These are phyloP conservation scores for Nerophis lumbriciformis DNA, from an alignment of 2,113 vertebrate species.

Conservation along the genomic window DNA sequence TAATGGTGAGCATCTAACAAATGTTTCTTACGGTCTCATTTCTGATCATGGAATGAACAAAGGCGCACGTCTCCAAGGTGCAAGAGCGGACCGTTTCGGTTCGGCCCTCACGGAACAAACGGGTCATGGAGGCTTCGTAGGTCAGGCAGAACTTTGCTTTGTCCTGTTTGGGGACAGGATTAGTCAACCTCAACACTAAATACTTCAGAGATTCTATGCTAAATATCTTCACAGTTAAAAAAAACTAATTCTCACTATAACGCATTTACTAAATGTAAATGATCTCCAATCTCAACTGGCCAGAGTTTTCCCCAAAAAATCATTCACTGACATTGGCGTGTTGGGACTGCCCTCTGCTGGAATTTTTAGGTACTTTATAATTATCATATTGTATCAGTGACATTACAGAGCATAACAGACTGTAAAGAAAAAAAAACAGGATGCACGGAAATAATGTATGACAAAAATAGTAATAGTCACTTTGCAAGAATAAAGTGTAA, in stretches of 20 bases:
- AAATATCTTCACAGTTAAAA: neutral
- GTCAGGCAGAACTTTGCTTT: slow-evolving; percentile 94
- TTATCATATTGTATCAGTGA: neutral
- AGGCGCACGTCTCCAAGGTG: slow-evolving; percentile 78
- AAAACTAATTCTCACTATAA: neutral
- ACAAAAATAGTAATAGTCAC: too few relatives aligned
- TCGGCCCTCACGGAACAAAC: slow-evolving; percentile 92
- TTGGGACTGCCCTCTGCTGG: slow-evolving; percentile 53
- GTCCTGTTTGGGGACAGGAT: slow-evolving; percentile 70
- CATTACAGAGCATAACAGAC: too few relatives aligned
- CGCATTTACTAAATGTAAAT: too few relatives aligned
- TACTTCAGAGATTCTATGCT: neutral
- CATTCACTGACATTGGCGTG: neutral
- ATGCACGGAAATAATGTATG: too few relatives aligned
- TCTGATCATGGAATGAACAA: slow-evolving; percentile 83
- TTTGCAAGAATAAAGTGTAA: too few relatives aligned
- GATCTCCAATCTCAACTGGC: neutral
- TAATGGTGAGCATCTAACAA: neutral
- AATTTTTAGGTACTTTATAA: neutral
- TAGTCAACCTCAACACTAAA: neutral
- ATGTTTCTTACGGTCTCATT: slow-evolving; percentile 74
- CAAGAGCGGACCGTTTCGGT: slow-evolving; percentile 96
- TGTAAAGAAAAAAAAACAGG: too few relatives aligned
- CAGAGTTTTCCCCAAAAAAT: neutral
- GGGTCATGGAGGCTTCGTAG: slow-evolving; percentile 96